These are phyloP conservation scores for Caenorhabditis sp. DNA, from an alignment of 2,888 invertebrate genomes.

Conservation along the genomic window DNA sequence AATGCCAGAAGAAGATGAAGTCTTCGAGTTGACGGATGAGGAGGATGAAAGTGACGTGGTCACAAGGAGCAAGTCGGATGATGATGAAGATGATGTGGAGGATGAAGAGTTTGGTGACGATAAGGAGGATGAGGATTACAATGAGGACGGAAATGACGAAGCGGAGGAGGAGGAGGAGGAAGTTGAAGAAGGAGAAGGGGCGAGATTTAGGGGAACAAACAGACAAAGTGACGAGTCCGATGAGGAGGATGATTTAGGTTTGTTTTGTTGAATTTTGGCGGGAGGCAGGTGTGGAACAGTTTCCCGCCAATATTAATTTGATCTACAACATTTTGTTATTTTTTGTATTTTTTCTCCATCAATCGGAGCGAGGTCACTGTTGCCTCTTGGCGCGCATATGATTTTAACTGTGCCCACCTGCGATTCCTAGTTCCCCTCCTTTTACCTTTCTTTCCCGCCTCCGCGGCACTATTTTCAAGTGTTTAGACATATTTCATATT, in stretches of 20 bases:
- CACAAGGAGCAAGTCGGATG: background rate
- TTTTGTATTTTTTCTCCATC: too few species aligned
- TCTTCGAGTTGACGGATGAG: too few species aligned
- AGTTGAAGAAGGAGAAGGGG: background rate
- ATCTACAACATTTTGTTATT: too few species aligned
- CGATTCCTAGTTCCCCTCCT: too few species aligned
- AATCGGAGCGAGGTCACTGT: too few species aligned
- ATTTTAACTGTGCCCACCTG: too few species aligned
- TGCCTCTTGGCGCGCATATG: too few species aligned
- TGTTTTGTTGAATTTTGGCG: background rate
- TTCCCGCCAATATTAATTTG: too few species aligned
- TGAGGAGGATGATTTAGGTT: background rate
- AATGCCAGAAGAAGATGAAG: slow-evolving; percentile 55
- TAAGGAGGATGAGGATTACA: slow-evolving; percentile 17
- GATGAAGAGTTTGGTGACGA: slow-evolving; percentile 1
- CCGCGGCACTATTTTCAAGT: background rate
- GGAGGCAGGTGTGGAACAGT: too few species aligned
- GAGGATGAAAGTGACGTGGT: background rate
- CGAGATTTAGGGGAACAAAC: too few species aligned
- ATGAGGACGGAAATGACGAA: slow-evolving; percentile 11
- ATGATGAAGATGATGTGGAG: slow-evolving; percentile 8
- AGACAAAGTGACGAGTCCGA: too few species aligned
- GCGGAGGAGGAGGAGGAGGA: slow-evolving; percentile 21
- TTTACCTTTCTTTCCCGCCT: background rate
- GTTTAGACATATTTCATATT: background rate